Conservation (phyloP, 1,140 invertebrate genomes). For the Liolophura sinensis region DNA sequence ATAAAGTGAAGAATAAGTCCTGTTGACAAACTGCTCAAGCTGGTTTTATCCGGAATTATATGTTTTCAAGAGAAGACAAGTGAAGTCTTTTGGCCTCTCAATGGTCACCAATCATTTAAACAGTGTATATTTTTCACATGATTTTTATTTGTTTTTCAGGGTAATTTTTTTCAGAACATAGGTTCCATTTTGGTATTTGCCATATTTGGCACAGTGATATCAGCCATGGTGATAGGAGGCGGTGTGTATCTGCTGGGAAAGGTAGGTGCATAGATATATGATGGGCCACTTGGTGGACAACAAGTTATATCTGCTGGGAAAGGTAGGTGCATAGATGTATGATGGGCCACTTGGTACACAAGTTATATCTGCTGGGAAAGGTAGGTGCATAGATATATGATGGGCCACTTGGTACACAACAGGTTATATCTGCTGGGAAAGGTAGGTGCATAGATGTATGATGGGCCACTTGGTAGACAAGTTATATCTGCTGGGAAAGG, state of each 20-base stretch:
- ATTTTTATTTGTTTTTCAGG: slow-evolving; percentile 54
- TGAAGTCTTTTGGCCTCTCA: not conserved
- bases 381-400: slow-evolving; percentile 48
- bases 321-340: too few relatives aligned
- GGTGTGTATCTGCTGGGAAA: slow-evolving; percentile 93
- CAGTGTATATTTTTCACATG: slow-evolving; percentile 5
- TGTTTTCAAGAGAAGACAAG: not conserved
- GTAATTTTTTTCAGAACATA: slow-evolving; percentile 98
- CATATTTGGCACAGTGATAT: slow-evolving; percentile 94
- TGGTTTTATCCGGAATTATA: too few relatives aligned
- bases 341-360: too few relatives aligned
- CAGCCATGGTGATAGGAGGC: slow-evolving; percentile 76
- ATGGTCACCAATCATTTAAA: slow-evolving; percentile 5
- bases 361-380: slow-evolving; percentile 91
- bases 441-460: too few relatives aligned
- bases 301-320: too few relatives aligned
- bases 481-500: slow-evolving; percentile 90
- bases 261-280: slow-evolving; percentile 49
- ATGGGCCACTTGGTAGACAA: too few relatives aligned
- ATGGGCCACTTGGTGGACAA: too few relatives aligned
- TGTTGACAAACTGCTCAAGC: not conserved
- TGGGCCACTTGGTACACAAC: too few relatives aligned
- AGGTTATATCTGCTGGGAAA: too few relatives aligned
- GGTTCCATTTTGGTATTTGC: slow-evolving; percentile 89
- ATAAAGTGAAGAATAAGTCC: not conserved